Evolutionary conservation across 1,140 invertebrate species (phyloP).

Genomic region (Dryas iulia): DNA sequence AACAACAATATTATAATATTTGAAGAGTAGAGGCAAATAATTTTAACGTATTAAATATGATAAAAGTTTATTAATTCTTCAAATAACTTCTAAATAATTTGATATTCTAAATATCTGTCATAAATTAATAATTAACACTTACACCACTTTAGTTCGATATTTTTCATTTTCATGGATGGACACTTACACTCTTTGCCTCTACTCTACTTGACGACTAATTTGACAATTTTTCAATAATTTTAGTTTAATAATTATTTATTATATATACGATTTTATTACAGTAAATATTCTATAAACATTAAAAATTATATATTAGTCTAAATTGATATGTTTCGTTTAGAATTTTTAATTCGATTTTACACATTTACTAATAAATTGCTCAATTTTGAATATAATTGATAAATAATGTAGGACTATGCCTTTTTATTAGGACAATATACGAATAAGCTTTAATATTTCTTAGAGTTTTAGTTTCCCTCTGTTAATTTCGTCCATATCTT

Average conservation of each 20-base stretch:
- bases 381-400: neutral
- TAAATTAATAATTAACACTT: too few species aligned
- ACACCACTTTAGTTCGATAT: too few species aligned
- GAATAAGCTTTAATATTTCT: neutral
- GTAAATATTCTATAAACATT: constrained; percentile 4
- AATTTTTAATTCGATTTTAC: constrained; percentile 5
- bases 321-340: constrained; percentile 1
- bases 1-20: neutral
- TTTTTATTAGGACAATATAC: neutral
- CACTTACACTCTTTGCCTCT: neutral
- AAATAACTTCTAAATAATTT: too few species aligned
- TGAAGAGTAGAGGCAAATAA: neutral
- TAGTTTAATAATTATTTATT: neutral
- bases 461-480: neutral
- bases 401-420: neutral
- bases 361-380: constrained; percentile 2
- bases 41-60: too few species aligned
- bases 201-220: neutral
- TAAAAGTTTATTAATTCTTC: too few species aligned
- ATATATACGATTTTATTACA: neutral
- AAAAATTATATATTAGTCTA: constrained; percentile 4
- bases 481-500: neutral
- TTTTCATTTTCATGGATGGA: neutral
- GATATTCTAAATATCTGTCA: too few species aligned
- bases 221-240: neutral